These are phyloP conservation scores for Octonoba sinensis DNA, from an alignment of 2,888 invertebrate genomes.

Conservation along the genomic window DNA sequence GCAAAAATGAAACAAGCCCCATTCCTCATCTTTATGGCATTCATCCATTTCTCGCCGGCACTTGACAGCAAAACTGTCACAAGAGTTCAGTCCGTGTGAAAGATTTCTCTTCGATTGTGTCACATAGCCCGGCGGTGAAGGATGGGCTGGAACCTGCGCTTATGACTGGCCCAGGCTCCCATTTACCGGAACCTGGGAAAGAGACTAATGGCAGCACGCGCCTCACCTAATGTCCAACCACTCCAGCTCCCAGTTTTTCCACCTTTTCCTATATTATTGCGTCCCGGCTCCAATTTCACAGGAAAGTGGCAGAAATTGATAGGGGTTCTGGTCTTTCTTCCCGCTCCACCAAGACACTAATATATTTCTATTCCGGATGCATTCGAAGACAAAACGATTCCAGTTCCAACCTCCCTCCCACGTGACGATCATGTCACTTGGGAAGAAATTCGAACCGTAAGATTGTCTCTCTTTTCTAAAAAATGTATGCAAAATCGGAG, in stretches of 20 bases:
- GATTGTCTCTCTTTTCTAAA: neutral
- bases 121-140: constrained; percentile 28
- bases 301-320: constrained; percentile 55
- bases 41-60: constrained; percentile 53
- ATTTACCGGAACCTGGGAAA: constrained; percentile 50
- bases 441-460: constrained; percentile 7
- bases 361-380: constrained; percentile 39
- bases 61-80: constrained; percentile 59
- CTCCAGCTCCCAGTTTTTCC: constrained; percentile 43
- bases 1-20: constrained; percentile 61
- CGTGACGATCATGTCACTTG: neutral
- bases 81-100: constrained; percentile 49
- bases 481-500: constrained; percentile 2
- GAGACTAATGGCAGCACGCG: constrained; percentile 60
- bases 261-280: constrained; percentile 54
- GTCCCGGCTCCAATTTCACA: constrained; percentile 63
- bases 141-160: constrained; percentile 47
- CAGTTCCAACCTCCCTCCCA: neutral
- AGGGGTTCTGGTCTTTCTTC: constrained; percentile 1
- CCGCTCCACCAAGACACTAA: constrained; percentile 30
- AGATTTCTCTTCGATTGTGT: constrained; percentile 59
- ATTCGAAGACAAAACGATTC: constrained; percentile 31
- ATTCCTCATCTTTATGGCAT: constrained; percentile 60
- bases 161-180: constrained; percentile 58
- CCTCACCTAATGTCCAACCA: constrained; percentile 63